Evolutionary conservation across 1,140 invertebrate species (phyloP).

Genomic region (Mylabris phalerata): DNA sequence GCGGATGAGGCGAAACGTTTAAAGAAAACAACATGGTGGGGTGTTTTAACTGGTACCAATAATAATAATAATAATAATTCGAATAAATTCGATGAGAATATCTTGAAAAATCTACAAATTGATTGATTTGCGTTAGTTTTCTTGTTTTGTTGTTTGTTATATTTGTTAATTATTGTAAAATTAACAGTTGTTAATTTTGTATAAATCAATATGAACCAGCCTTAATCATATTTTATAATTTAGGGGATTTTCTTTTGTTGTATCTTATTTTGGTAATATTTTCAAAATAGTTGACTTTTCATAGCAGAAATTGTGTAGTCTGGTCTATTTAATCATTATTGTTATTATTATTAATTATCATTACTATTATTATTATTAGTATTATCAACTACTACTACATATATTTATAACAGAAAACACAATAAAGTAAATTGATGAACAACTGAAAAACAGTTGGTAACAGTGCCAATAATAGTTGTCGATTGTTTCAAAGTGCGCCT

Average conservation of each 20-base stretch:
- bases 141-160: neutral
- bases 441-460: too few relatives aligned
- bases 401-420: too few relatives aligned
- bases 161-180: neutral
- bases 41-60: slow-evolving; percentile 26
- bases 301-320: too few relatives aligned
- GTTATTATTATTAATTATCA: too few relatives aligned
- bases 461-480: too few relatives aligned
- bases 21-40: slow-evolving; percentile 37
- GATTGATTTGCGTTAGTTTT: slow-evolving; percentile 15
- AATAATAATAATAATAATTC: slow-evolving; percentile 9
- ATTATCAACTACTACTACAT: too few relatives aligned
- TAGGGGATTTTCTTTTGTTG: neutral
- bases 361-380: too few relatives aligned
- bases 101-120: slow-evolving; percentile 33
- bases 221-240: neutral
- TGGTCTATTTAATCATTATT: too few relatives aligned
- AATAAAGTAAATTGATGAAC: too few relatives aligned
- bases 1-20: slow-evolving; percentile 36
- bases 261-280: too few relatives aligned
- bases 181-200: neutral
- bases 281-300: too few relatives aligned
- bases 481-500: too few relatives aligned
- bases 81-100: slow-evolving; percentile 29
- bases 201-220: neutral